These are phyloP conservation scores for Lithobates sylvaticus DNA, from an alignment of 2,797 vertebrate species.

Conservation along the genomic window DNA sequence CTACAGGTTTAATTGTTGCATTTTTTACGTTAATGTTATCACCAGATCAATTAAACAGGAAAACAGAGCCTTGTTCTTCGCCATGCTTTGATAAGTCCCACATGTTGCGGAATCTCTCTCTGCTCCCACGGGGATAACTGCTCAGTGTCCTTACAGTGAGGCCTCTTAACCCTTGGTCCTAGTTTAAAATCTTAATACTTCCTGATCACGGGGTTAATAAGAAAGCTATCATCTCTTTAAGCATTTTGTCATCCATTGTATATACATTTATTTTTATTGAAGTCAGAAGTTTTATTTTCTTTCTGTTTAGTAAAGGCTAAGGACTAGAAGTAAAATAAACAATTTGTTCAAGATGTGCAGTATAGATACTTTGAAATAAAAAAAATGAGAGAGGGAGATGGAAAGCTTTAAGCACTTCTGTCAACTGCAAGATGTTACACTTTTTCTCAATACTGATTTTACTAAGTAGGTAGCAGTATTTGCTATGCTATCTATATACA, in stretches of 20 bases:
- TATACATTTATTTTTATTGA: slow-evolving; percentile 10
- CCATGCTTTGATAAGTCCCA: slow-evolving; percentile 63
- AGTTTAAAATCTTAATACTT: slow-evolving; percentile 46
- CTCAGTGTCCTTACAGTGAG: not conserved
- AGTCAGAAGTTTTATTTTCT: slow-evolving; percentile 1
- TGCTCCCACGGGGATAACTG: slow-evolving; percentile 13
- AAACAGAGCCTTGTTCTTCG: slow-evolving; percentile 55
- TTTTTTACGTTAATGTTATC: slow-evolving; percentile 49
- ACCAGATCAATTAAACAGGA: slow-evolving; percentile 57
- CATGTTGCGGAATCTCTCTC: slow-evolving; percentile 44
- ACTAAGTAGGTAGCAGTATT: too few relatives aligned
- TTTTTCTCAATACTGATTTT: not conserved
- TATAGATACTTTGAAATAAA: not conserved
- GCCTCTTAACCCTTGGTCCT: slow-evolving; percentile 64
- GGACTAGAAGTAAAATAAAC: not conserved
- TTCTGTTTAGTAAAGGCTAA: not conserved
- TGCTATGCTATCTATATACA: too few relatives aligned
- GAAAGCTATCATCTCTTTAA: not conserved
- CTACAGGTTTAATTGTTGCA: slow-evolving; percentile 26
- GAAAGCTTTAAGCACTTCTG: not conserved
- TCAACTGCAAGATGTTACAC: not conserved
- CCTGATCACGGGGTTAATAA: slow-evolving; percentile 35
- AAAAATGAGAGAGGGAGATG: not conserved
- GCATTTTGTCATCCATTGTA: slow-evolving; percentile 14
- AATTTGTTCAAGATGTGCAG: not conserved